Evolutionary conservation across 2,888 invertebrate genomes (phyloP).

Genomic region (Hymenopus coronatus): DNA sequence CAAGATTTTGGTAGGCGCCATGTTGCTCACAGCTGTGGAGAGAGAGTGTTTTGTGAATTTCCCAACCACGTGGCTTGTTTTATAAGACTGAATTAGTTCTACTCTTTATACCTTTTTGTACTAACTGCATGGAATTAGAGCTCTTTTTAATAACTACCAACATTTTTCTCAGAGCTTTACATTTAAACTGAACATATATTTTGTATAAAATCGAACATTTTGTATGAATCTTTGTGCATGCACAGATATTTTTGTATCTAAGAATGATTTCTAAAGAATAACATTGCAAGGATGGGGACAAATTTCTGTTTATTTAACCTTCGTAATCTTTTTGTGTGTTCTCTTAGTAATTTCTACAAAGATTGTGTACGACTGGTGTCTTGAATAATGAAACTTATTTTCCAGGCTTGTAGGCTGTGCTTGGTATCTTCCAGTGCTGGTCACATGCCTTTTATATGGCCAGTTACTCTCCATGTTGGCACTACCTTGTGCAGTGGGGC

Average conservation of each 20-base stretch:
- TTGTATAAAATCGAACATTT: conserved; percentile 14
- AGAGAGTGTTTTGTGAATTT: not conserved
- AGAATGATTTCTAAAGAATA: not conserved
- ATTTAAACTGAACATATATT: not conserved
- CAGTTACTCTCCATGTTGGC: too few relatives aligned
- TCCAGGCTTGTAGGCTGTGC: too few relatives aligned
- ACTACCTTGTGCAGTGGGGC: too few relatives aligned
- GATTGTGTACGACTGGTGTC: too few relatives aligned
- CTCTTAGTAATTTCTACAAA: too few relatives aligned
- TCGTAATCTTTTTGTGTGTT: too few relatives aligned
- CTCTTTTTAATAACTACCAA: not conserved
- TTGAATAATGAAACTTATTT: too few relatives aligned
- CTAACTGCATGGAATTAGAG: not conserved
- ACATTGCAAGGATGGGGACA: too few relatives aligned
- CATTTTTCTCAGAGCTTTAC: not conserved
- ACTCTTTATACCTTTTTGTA: not conserved
- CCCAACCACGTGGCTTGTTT: conserved; percentile 12
- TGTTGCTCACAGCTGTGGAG: not conserved
- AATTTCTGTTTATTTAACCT: too few relatives aligned
- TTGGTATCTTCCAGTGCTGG: too few relatives aligned
- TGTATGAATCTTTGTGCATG: conserved; percentile 14
- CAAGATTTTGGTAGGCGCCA: too few relatives aligned
- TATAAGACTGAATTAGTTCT: conserved; percentile 22
- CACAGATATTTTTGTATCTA: not conserved
- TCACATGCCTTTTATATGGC: too few relatives aligned